phyloP scores from a whole-genome alignment of 2,113 vertebrate genomes.

The Gila orcuttii region DNA sequence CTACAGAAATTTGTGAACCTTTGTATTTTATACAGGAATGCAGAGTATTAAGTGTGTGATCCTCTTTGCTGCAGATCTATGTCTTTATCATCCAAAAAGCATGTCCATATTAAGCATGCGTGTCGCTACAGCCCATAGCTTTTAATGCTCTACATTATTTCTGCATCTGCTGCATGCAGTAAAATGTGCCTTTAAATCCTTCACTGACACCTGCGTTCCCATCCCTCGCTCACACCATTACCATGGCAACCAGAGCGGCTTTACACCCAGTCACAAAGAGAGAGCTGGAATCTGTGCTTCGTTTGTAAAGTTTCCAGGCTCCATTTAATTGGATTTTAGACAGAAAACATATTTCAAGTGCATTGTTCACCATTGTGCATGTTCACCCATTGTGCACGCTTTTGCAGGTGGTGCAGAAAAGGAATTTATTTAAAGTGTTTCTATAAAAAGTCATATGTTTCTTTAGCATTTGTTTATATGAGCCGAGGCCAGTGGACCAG shows the following conservation, averaged over 20 bases:
- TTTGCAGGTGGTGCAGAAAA: background rate
- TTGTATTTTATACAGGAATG: background rate
- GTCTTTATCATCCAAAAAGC: constrained; percentile 17
- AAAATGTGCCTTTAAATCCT: constrained; percentile 45
- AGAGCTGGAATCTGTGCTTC: constrained; percentile 22
- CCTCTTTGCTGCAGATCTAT: background rate
- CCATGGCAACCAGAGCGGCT: constrained; percentile 44
- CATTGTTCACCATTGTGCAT: background rate
- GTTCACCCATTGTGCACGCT: no score
- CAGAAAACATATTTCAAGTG: background rate
- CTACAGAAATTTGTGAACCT: background rate
- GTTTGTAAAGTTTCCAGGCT: constrained; percentile 30
- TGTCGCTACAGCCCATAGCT: constrained; percentile 5
- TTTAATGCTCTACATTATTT: constrained; percentile 46
- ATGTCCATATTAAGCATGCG: constrained; percentile 21
- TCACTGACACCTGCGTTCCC: constrained; percentile 30
- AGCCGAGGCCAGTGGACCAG: background rate
- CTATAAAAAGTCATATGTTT: no score
- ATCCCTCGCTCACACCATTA: constrained; percentile 32
- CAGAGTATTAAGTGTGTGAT: background rate
- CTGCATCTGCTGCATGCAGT: constrained; percentile 48
- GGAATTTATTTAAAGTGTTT: no score
- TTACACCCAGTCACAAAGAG: constrained; percentile 19
- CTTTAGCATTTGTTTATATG: background rate
- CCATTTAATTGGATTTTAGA: constrained; percentile 7